Conservation (phyloP, 2,113 vertebrate genomes). For the Antechinus flavipes region DNA sequence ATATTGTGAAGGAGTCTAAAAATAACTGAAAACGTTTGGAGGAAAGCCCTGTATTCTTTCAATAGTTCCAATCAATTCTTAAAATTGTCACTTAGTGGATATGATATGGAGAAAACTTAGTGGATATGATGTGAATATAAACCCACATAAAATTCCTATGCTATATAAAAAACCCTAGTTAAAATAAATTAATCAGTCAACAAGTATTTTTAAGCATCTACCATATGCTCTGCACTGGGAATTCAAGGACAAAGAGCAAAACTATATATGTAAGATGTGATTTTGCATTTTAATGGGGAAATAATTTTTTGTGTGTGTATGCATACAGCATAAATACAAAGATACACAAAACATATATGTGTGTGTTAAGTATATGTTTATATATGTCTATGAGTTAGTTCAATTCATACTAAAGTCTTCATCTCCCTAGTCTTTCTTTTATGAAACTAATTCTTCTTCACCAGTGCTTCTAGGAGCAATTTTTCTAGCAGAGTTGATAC, state of each 20-base stretch:
- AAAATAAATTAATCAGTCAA: not conserved
- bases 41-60: not conserved
- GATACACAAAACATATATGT: not conserved
- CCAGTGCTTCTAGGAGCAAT: not conserved
- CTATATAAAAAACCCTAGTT: not conserved
- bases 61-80: not conserved
- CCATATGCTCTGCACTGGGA: not conserved
- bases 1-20: slow-evolving; percentile 4
- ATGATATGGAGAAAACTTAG: not conserved
- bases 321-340: not conserved
- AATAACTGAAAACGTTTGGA: not conserved
- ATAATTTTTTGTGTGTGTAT: not conserved
- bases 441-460: not conserved
- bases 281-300: not conserved
- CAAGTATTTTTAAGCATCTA: not conserved
- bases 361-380: not conserved
- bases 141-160: not conserved
- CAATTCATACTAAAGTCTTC: not conserved
- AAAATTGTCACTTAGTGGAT: slow-evolving; percentile 13
- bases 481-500: not conserved
- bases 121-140: slow-evolving; percentile 3
- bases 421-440: not conserved
- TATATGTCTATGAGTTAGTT: not conserved
- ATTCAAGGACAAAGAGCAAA: not conserved
- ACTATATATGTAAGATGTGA: not conserved